Percentiles rank a stretch among this genome's conserved stretches.
Evolutionary conservation across 2,888 invertebrate genomes (phyloP).

Genomic region (Rotaria macrura): DNA sequence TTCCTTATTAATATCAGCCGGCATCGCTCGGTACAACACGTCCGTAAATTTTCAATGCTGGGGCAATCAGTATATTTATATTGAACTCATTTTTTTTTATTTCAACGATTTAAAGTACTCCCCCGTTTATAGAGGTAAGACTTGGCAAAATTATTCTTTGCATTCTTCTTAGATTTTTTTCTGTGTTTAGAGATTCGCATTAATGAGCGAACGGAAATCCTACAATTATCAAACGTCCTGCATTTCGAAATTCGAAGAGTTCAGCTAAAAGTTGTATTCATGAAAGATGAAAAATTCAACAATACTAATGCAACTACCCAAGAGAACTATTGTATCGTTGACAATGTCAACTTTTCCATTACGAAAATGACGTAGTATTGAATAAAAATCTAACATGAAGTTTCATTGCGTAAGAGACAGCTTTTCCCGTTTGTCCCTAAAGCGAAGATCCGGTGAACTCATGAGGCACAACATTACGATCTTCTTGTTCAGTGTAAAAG

Average conservation of each 20-base stretch:
- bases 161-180: neutral
- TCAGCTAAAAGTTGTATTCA: neutral
- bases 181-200: neutral
- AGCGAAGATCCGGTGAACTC: too few relatives aligned
- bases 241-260: neutral
- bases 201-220: neutral
- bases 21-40: neutral
- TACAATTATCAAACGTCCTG: neutral
- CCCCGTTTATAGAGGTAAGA: neutral
- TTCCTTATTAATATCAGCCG: neutral
- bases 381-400: too few relatives aligned
- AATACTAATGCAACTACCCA: neutral
- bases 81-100: neutral
- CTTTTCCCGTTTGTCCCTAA: too few relatives aligned
- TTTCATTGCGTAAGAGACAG: too few relatives aligned
- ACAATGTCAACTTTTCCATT: neutral
- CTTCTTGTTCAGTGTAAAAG: too few relatives aligned
- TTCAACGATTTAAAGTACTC: neutral
- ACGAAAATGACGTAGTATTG: too few relatives aligned
- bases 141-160: neutral
- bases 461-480: too few relatives aligned
- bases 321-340: neutral
- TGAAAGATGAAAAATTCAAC: neutral
- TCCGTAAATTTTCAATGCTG: neutral
- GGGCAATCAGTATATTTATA: neutral